phyloP scores from a whole-genome alignment of 2,888 invertebrate genomes.

The Galeruca laticollis region DNA sequence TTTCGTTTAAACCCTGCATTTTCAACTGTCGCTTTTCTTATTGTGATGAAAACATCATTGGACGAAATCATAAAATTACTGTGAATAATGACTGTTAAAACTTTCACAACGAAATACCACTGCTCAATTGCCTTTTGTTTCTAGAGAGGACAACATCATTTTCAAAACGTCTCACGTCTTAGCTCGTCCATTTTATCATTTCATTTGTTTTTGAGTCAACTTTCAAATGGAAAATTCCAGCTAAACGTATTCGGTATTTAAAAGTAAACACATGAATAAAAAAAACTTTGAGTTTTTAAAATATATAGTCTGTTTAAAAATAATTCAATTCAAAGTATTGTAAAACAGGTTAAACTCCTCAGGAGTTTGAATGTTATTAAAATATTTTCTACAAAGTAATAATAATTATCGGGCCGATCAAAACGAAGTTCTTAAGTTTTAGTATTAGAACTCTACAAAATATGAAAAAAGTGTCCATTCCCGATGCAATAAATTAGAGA shows the following conservation, averaged over 20 bases:
- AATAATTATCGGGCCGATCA: too few species aligned
- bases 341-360: too few species aligned
- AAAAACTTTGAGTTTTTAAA: too few species aligned
- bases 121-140: slow-evolving; percentile 56
- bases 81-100: slow-evolving; percentile 62
- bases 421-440: too few species aligned
- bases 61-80: slow-evolving; percentile 56
- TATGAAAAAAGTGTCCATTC: too few species aligned
- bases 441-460: too few species aligned
- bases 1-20: slow-evolving; percentile 51
- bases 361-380: too few species aligned
- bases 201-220: slow-evolving; percentile 14
- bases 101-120: slow-evolving; percentile 54
- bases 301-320: too few species aligned
- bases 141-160: slow-evolving; percentile 38
- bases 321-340: too few species aligned
- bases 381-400: too few species aligned
- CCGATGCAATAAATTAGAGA: too few species aligned
- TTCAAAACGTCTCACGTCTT: slow-evolving; percentile 33
- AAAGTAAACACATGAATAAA: not conserved
- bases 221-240: not conserved
- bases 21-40: slow-evolving; percentile 60
- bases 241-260: not conserved
- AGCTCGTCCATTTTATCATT: slow-evolving; percentile 10
- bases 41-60: slow-evolving; percentile 58